Conservation (phyloP, 2,888 invertebrate species). For the Cephus rjabovi region DNA sequence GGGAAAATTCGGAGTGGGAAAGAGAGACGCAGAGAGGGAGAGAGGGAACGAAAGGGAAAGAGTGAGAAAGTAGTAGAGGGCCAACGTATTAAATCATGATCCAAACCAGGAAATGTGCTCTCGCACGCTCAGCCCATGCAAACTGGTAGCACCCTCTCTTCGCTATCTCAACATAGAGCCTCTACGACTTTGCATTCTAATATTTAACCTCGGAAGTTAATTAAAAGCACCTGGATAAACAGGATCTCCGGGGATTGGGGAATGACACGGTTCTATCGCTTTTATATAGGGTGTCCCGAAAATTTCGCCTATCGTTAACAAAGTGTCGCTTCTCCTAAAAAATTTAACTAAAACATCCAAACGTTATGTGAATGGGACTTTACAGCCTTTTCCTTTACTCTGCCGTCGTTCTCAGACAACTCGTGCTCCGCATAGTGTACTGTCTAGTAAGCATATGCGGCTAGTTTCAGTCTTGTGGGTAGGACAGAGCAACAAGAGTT, state of each 20-base stretch:
- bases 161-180: neutral
- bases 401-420: no score
- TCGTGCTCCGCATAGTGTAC: no score
- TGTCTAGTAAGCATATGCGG: no score
- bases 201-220: slow-evolving; percentile 14
- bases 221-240: slow-evolving; percentile 11
- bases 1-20: neutral
- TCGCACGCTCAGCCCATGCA: neutral
- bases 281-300: neutral
- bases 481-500: no score
- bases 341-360: neutral
- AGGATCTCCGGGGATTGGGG: neutral
- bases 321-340: neutral
- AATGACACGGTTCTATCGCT: neutral
- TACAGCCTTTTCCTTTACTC: no score
- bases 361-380: neutral
- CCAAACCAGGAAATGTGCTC: neutral
- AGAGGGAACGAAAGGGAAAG: no score
- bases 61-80: neutral
- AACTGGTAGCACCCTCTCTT: neutral
- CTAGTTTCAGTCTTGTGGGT: no score
- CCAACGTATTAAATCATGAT: neutral
- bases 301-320: neutral
- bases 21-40: neutral
- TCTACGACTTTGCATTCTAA: slow-evolving; percentile 13